phyloP scores from a whole-genome alignment of 2,797 vertebrate genomes.

The Hypotaenidia okinawae region DNA sequence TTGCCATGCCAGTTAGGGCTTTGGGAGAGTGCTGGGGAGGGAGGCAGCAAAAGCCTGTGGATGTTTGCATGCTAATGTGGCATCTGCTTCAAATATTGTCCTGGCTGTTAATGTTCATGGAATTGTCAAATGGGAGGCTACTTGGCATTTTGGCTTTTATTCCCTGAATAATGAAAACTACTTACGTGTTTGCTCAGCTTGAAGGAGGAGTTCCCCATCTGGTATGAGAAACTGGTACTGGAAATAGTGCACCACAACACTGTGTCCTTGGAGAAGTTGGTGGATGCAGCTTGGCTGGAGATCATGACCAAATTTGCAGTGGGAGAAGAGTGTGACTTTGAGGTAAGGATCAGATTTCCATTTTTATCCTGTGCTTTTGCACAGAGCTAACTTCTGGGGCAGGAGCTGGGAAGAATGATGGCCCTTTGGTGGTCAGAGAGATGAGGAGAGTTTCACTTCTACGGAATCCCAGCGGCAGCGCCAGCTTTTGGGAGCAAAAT shows the following conservation, averaged over 20 bases:
- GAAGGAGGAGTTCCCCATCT: constrained; percentile 94
- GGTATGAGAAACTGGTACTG: constrained; percentile 97
- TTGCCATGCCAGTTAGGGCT: background rate
- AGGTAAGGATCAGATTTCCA: constrained; percentile 79
- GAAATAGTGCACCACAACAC: constrained; percentile 99
- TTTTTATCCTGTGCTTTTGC: background rate
- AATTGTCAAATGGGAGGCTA: background rate
- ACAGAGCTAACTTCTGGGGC: background rate
- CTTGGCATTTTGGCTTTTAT: background rate
- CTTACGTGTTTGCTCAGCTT: constrained; percentile 79
- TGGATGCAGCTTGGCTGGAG: constrained; percentile 95
- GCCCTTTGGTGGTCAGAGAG: background rate
- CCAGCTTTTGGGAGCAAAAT: background rate
- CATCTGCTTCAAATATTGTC: background rate
- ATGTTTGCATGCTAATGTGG: background rate
- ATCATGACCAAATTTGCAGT: constrained; percentile 98
- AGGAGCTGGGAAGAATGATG: background rate
- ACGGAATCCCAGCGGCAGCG: background rate
- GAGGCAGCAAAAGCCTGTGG: background rate
- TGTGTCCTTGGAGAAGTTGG: constrained; percentile 93
- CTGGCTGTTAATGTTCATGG: background rate
- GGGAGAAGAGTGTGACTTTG: constrained; percentile 95
- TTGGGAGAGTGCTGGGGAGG: background rate
- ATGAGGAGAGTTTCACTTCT: background rate
- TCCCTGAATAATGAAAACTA: background rate